Base-by-base conservation (phyloP, 2,113 vertebrate genomes). In the Abramis brama region DNA sequence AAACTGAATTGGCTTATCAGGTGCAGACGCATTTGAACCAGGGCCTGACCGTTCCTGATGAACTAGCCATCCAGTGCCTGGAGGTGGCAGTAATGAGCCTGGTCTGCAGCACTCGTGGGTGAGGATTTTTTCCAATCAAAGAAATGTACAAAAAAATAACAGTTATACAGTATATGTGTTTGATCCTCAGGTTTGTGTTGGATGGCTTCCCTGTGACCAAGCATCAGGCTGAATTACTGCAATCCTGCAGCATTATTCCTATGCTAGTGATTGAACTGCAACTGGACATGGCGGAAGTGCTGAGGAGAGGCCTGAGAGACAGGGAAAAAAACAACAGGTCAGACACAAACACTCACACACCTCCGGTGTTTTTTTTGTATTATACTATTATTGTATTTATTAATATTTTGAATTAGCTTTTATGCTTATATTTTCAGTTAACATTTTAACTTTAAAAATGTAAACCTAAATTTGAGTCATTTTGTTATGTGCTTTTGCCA, bases 181-280 rank as follows among this genome's bases (percentile, higher is more conserved):
- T 55, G 50, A 3, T 87, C 70, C 64, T 84, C 90, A 99, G 98
- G 87, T 94, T 96, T 86, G 94, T 99, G 87, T 91, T 99, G 76
- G 97, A 99, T 90, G 97, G 97, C 36, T 99, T 96, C 89, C 98
- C 98, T 36, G 86, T 95, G 89, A 97, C 97, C 70, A 91, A 91
- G 78, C 89, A 93, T 82, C 97, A 99, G 78, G 92, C 96, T 52
- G 91, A 93, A 52, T 89, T 97, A 81, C 92, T 99, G 93, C 93
- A 93, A 87, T 91, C 91, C 45, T 91, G 90, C 30, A 95, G 94
- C 86, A 95, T 99, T 88, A 96, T 97, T 87, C 98, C 97, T 71
- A 91, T 95, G 92, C 88, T 95, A 87, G 94, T 97, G 71, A 94
- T 96, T 86, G 97, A 99, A 91, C 90, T 99, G 82, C 87, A 96